phyloP scores from a whole-genome alignment of 2,888 invertebrate species.

The Barypeithes pellucidus region DNA sequence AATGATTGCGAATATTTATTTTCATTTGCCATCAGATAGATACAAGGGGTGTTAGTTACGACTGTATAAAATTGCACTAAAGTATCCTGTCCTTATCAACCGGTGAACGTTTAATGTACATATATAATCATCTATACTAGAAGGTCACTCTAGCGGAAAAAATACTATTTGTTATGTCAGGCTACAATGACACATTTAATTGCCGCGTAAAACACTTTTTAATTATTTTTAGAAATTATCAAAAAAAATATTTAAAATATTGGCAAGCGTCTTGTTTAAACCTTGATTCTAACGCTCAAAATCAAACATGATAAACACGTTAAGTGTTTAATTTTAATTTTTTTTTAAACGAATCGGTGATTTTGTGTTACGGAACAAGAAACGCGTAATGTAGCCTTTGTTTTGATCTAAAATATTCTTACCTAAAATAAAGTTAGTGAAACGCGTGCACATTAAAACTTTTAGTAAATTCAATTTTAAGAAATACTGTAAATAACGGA shows the following conservation, averaged over 20 bases:
- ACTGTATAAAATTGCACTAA: background rate
- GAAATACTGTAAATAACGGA: too few species aligned
- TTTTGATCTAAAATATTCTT: too few species aligned
- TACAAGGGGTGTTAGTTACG: background rate
- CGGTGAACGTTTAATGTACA: too few species aligned
- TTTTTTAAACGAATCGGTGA: background rate
- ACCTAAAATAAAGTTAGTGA: too few species aligned
- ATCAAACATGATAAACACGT: background rate
- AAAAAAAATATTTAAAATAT: background rate
- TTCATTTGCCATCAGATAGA: background rate
- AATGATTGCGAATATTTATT: background rate
- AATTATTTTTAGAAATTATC: background rate
- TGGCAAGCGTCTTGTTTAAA: background rate
- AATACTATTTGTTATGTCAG: too few species aligned
- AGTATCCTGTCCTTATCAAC: too few species aligned
- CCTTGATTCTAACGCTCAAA: slow-evolving; percentile 4
- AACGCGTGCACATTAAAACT: too few species aligned
- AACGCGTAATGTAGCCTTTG: too few species aligned
- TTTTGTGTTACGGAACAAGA: too few species aligned
- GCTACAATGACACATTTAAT: background rate
- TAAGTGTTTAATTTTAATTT: background rate
- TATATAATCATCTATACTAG: too few species aligned
- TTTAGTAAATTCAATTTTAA: too few species aligned
- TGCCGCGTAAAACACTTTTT: background rate
- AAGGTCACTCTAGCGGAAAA: too few species aligned